Conservation (phyloP, 2,888 invertebrate genomes). For the Cremastinae sp. region DNA sequence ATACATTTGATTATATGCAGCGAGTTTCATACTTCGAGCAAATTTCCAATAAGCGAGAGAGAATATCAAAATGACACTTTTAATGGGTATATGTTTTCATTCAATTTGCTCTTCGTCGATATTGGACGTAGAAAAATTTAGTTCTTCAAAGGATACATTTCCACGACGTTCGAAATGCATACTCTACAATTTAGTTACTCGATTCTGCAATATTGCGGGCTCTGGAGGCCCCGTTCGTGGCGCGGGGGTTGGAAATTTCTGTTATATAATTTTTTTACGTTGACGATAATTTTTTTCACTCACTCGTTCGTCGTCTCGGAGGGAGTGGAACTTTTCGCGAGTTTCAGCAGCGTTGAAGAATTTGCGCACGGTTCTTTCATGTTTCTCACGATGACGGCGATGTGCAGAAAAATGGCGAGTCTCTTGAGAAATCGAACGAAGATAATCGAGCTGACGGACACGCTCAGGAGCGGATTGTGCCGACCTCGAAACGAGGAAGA, state of each 20-base stretch:
- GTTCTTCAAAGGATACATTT: no score
- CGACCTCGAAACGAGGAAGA: constrained; percentile 15
- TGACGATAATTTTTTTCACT: constrained; percentile 41
- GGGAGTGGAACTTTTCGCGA: constrained; percentile 55
- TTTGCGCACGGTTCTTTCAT: constrained; percentile 51
- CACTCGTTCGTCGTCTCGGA: constrained; percentile 44
- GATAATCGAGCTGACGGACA: constrained; percentile 34
- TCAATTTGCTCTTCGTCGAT: no score
- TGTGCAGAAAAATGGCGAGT: constrained; percentile 51
- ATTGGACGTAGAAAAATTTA: no score
- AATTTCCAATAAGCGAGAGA: no score
- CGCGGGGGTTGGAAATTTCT: constrained; percentile 30
- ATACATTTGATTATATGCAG: no score
- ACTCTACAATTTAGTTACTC: no score
- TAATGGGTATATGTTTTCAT: no score
- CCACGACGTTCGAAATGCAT: no score
- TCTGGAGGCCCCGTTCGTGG: constrained; percentile 45
- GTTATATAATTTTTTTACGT: constrained; percentile 54
- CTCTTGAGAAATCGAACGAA: constrained; percentile 39
- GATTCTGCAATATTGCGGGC: no score
- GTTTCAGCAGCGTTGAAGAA: constrained; percentile 40
- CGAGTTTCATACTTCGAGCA: no score
- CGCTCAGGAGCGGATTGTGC: constrained; percentile 16
- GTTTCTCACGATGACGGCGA: constrained; percentile 43
- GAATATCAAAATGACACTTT: no score